Conservation (phyloP, 1,140 invertebrate genomes). For the Adelges cooleyi region DNA sequence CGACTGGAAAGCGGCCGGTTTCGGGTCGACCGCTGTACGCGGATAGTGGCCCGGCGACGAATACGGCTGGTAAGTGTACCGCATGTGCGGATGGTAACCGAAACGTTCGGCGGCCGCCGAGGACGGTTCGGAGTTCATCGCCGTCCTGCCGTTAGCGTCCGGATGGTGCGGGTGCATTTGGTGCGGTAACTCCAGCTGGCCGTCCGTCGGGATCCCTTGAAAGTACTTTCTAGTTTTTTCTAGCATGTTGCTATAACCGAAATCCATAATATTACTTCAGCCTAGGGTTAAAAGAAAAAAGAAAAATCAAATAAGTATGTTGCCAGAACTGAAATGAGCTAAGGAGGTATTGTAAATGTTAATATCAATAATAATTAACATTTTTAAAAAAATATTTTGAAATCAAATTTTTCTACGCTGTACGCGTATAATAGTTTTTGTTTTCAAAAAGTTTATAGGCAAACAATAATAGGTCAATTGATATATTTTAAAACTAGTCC, state of each 20-base stretch:
- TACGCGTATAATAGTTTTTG: neutral
- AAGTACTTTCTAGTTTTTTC: constrained; percentile 67
- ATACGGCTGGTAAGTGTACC: constrained; percentile 11
- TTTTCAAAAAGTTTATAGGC: neutral
- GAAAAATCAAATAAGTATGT: neutral
- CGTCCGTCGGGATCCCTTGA: constrained; percentile 54
- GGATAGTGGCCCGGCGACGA: constrained; percentile 17
- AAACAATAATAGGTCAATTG: neutral
- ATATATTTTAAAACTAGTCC: neutral
- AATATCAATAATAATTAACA: neutral
- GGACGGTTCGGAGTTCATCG: constrained; percentile 39
- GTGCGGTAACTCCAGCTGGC: constrained; percentile 36
- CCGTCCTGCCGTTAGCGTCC: constrained; percentile 33
- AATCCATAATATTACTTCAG: constrained; percentile 51
- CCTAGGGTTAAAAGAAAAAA: neutral
- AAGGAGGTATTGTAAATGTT: neutral
- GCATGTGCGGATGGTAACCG: constrained; percentile 37
- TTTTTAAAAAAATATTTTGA: neutral
- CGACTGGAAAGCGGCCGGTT: neutral
- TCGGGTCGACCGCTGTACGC: constrained; percentile 10
- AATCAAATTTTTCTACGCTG: neutral
- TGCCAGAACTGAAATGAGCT: neutral
- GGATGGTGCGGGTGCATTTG: constrained; percentile 39
- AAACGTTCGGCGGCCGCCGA: constrained; percentile 40
- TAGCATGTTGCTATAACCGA: constrained; percentile 53